Conservation (phyloP, 1,140 invertebrate genomes). For the Pseudomyrmex flavicornis region DNA sequence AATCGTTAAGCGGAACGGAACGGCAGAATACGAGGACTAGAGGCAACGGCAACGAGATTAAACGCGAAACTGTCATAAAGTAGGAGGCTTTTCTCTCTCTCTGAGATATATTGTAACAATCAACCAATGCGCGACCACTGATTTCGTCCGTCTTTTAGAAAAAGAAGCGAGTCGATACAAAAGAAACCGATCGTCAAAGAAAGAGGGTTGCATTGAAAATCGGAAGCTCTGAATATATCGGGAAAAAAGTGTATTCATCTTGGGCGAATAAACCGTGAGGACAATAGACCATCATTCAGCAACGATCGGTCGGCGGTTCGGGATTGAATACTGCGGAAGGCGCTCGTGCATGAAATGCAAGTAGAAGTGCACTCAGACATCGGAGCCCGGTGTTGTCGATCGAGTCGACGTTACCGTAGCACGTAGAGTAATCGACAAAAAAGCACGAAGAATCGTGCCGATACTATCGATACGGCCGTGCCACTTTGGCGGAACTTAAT, state of each 20-base stretch:
- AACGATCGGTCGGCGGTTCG: slow-evolving; percentile 18
- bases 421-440: slow-evolving; percentile 2
- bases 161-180: not conserved
- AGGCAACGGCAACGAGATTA: not conserved
- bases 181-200: not conserved
- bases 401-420: not conserved
- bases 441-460: not conserved
- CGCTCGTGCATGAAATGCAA: slow-evolving; percentile 66
- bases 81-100: not conserved
- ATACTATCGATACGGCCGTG: slow-evolving; percentile 7
- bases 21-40: not conserved
- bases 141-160: not conserved
- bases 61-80: slow-evolving; percentile 18
- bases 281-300: slow-evolving; percentile 47
- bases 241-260: slow-evolving; percentile 29
- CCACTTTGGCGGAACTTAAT: slow-evolving; percentile 21
- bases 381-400: not conserved
- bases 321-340: slow-evolving; percentile 47
- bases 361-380: slow-evolving; percentile 52
- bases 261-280: slow-evolving; percentile 26
- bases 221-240: not conserved
- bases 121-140: not conserved
- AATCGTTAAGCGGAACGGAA: slow-evolving; percentile 17
- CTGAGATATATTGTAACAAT: not conserved
- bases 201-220: not conserved